phyloP scores from a whole-genome alignment of 2,797 vertebrate species.

The Alosa sapidissima region DNA sequence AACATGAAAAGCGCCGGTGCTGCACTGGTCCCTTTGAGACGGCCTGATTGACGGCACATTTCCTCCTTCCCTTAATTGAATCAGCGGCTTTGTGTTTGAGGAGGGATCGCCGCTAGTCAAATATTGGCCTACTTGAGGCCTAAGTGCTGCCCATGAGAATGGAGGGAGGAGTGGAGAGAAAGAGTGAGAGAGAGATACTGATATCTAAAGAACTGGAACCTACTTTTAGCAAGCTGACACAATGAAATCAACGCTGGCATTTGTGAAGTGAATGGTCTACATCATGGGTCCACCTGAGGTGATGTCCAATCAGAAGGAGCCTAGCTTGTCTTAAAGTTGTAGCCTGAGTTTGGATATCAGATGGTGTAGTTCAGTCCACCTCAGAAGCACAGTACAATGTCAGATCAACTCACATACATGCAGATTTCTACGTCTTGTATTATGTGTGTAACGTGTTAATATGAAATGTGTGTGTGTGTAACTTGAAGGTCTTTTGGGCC shows the following conservation, averaged over 20 bases:
- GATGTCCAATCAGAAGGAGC: not conserved
- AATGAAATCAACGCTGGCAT: not conserved
- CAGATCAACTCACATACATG: not conserved
- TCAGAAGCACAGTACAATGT: not conserved
- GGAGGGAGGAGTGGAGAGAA: not conserved
- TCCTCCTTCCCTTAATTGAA: conserved; percentile 42
- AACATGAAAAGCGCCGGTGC: not conserved
- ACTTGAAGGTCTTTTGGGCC: no score
- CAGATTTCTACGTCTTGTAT: not conserved
- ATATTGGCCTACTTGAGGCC: conserved; percentile 44
- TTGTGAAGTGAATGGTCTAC: not conserved
- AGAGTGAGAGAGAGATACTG: not conserved
- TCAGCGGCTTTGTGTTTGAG: conserved; percentile 40
- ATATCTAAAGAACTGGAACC: conserved; percentile 12
- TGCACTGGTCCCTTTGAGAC: not conserved
- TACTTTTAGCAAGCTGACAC: not conserved
- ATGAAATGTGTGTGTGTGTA: not conserved
- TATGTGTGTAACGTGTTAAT: not conserved
- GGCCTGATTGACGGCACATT: conserved; percentile 38
- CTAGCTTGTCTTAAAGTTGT: not conserved
- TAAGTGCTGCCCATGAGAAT: not conserved
- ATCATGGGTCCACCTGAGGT: not conserved
- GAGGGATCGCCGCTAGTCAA: conserved; percentile 42
- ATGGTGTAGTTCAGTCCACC: not conserved
- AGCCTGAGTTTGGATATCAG: not conserved